Base-by-base conservation (phyloP, 2,888 invertebrate species). In the Phyllotreta cruciferae region DNA sequence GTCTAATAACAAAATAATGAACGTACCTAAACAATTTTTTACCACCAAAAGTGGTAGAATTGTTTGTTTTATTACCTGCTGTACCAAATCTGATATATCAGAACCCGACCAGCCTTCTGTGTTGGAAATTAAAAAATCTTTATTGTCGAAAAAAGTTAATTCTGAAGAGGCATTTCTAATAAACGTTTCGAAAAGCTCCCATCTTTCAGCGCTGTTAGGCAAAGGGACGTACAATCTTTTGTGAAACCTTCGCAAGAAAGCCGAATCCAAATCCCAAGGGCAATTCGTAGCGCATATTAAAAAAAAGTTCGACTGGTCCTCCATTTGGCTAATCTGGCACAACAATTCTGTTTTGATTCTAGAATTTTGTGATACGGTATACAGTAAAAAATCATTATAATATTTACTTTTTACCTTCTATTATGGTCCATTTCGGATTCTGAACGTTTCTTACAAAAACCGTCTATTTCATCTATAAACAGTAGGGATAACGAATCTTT, bases 381-480 rank as follows among this genome's bases (percentile, higher is more conserved):
- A n/a, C n/a, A n/a, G n/a, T n/a, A n/a, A 9, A 9, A 8, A 14
- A 8, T 9, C 8, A 24, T 54, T 6, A 11, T 9, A 35, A 34
- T 41, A 45, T 47, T 14, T 35, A 3, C 24, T 1, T 35, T 37
- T 49, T 70, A 81, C 82, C 82, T 78, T 66, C 87, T 76, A 1
- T 81, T 81, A 68, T 83, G 79, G 66, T 85, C 85, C 62, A 81
- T 81, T 74, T 86, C 86, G 3, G 76, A 75, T 3, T 77, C 74
- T 42, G 73, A 79, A 56, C 86, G 76, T 68, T 77, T 81, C 39
- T 85, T 78, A 73, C 85, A 86, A 60, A 87, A 75, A 55, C 85
- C 83, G 76, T 87, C 87, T 42, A 87, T 82, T 77, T 87, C 87
- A 76, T 87, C 87, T 60, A 87, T 83, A 73, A 87, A 86, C 41